Evolutionary conservation across 2,113 vertebrate species (phyloP).

Genomic region (Oxygymnocypris stewartii): DNA sequence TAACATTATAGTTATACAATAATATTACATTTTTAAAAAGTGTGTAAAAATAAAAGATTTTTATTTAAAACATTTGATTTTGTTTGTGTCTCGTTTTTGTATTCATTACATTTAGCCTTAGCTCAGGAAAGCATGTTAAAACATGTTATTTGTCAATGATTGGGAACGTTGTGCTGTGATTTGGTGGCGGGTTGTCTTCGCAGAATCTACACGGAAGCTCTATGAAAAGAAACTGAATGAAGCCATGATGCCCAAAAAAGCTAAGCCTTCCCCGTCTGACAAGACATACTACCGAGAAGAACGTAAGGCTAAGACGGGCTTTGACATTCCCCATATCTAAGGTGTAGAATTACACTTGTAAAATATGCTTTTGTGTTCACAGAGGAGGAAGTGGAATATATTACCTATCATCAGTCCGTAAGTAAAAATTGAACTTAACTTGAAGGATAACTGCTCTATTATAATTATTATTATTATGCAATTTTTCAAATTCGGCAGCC

Average conservation of each 20-base stretch:
- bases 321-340: neutral
- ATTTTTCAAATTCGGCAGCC: slow-evolving; percentile 15
- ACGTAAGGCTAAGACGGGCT: slow-evolving; percentile 56
- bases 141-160: no score
- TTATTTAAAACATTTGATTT: no score
- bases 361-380: slow-evolving; percentile 26
- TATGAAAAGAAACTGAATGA: slow-evolving; percentile 71
- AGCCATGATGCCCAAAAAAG: slow-evolving; percentile 56
- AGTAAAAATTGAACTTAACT: slow-evolving; percentile 49
- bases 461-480: neutral
- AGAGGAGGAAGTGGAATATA: slow-evolving; percentile 72
- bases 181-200: slow-evolving; percentile 15
- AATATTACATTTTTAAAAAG: neutral
- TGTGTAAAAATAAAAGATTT: no score
- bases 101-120: neutral
- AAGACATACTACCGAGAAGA: slow-evolving; percentile 78
- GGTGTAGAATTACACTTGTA: neutral
- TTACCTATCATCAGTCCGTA: slow-evolving; percentile 69
- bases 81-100: no score
- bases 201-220: slow-evolving; percentile 67
- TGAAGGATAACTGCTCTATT: neutral
- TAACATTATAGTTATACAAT: neutral
- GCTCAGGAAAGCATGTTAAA: neutral
- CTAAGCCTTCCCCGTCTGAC: slow-evolving; percentile 56
- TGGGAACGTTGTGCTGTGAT: neutral